Evolutionary conservation across 2,888 invertebrate genomes (phyloP).

Genomic region (Emmelina monodactyla): DNA sequence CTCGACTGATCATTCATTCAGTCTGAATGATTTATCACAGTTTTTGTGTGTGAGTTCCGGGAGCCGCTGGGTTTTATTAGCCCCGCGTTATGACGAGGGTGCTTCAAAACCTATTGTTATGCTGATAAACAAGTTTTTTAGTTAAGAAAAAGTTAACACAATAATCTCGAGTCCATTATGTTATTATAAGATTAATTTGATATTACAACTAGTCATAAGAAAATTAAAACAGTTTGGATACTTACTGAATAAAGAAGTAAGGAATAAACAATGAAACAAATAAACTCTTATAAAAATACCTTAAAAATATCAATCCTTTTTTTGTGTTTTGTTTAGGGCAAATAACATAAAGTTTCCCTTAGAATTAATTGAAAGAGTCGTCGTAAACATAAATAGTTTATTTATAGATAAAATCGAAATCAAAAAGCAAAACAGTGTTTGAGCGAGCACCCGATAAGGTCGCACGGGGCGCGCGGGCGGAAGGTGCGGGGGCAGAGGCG

Average conservation of each 20-base stretch:
- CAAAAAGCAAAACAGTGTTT: conserved; percentile 32
- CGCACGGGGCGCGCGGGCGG: not conserved
- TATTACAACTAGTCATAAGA: too few relatives aligned
- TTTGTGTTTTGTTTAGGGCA: too few relatives aligned
- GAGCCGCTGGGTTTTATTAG: conserved; percentile 41
- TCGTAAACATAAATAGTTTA: not conserved
- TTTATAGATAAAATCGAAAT: conserved; percentile 17
- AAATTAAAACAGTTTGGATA: too few relatives aligned
- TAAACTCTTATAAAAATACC: too few relatives aligned
- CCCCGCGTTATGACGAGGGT: conserved; percentile 31
- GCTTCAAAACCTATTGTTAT: conserved; percentile 25
- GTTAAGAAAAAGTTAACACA: conserved; percentile 5
- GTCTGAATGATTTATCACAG: conserved; percentile 33
- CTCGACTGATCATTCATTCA: not conserved
- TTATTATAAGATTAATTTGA: too few relatives aligned
- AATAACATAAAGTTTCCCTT: too few relatives aligned
- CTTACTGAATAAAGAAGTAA: too few relatives aligned
- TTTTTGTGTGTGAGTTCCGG: conserved; percentile 44
- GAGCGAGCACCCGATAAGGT: conserved; percentile 4
- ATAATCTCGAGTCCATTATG: too few relatives aligned
- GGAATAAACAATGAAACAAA: too few relatives aligned
- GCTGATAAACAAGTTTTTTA: conserved; percentile 15
- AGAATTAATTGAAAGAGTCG: too few relatives aligned
- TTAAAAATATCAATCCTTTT: too few relatives aligned
- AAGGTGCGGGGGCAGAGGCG: too few relatives aligned